Percentiles rank a stretch among this genome's conserved stretches.
Conservation (phyloP, 2,888 invertebrate species). For the Cremastinae sp. region DNA sequence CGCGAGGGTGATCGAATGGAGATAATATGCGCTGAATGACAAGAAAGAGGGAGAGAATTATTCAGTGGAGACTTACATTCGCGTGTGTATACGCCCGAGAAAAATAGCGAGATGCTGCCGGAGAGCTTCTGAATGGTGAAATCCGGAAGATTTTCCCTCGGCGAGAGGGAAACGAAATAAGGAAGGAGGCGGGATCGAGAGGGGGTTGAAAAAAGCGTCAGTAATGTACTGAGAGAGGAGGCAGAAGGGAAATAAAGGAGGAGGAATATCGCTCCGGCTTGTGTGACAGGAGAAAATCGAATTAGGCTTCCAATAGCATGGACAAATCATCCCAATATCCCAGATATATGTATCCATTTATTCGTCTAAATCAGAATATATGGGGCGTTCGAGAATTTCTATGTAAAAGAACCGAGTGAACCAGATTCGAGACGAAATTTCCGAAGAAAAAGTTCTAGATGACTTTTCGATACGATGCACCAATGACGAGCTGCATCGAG, state of each 20-base stretch:
- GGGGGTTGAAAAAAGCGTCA: conserved; percentile 39
- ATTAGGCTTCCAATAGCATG: conserved; percentile 62
- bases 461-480: too few relatives aligned
- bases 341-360: conserved; percentile 25
- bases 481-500: too few relatives aligned
- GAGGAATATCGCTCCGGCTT: conserved; percentile 31
- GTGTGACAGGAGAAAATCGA: conserved; percentile 60
- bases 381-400: conserved; percentile 1
- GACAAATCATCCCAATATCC: conserved; percentile 61
- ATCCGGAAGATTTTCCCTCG: conserved; percentile 30
- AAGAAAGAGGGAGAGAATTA: conserved; percentile 58
- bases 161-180: conserved; percentile 27
- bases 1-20: conserved; percentile 33
- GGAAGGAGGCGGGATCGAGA: conserved; percentile 13
- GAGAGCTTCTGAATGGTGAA: too few relatives aligned
- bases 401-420: too few relatives aligned
- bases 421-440: too few relatives aligned
- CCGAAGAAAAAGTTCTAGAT: too few relatives aligned
- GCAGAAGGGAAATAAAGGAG: too few relatives aligned
- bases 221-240: conserved; percentile 30
- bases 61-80: conserved; percentile 24
- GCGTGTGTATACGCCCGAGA: conserved; percentile 2
- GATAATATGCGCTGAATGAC: conserved; percentile 45
- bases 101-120: too few relatives aligned
- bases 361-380: conserved; percentile 3